phyloP scores from a whole-genome alignment of 2,888 invertebrate genomes.

The Phyllotreta cruciferae region DNA sequence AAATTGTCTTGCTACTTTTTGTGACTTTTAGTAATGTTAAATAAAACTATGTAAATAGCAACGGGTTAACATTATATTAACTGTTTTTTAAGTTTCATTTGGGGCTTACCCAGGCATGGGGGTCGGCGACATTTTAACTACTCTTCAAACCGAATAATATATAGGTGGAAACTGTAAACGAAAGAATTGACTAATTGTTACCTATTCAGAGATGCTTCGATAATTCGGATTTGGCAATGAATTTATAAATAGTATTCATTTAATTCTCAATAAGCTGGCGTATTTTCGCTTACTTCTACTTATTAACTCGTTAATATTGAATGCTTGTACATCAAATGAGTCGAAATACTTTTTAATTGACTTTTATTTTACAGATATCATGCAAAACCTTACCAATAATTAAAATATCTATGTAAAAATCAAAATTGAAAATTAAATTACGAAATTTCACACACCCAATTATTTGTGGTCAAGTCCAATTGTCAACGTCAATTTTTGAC shows the following conservation, averaged over 20 bases:
- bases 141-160: constrained; percentile 43
- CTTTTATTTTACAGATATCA: neutral
- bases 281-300: neutral
- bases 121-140: constrained; percentile 58
- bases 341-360: neutral
- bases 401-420: constrained; percentile 11
- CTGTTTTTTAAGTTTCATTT: constrained; percentile 8
- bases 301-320: neutral
- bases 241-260: constrained; percentile 7
- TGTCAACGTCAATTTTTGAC: constrained; percentile 27
- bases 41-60: constrained; percentile 20
- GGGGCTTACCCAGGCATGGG: constrained; percentile 60
- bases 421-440: constrained; percentile 24
- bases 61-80: constrained; percentile 4
- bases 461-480: constrained; percentile 32
- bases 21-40: constrained; percentile 15
- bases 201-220: neutral
- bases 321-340: too few species aligned
- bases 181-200: constrained; percentile 29
- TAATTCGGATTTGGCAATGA: constrained; percentile 5
- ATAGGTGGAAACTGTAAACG: constrained; percentile 44
- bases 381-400: constrained; percentile 22
- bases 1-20: too few species aligned
- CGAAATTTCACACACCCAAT: constrained; percentile 44
- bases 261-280: neutral